Base-by-base conservation (phyloP, 2,797 vertebrate species). In the Lepilemur ruficaudatus region DNA sequence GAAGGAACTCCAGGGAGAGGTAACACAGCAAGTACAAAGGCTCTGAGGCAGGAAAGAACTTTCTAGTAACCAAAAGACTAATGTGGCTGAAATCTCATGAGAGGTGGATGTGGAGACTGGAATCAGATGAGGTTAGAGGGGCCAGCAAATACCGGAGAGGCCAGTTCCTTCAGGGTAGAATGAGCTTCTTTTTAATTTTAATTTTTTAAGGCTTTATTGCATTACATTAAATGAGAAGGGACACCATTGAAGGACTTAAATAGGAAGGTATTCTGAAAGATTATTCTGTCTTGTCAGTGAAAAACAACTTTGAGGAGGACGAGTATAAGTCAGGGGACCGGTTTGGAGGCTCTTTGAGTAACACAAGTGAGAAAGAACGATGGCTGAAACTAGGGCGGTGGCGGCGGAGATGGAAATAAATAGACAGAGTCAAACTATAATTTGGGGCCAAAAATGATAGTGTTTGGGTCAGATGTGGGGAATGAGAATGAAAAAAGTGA, bases 211-310 rank as follows among this genome's bases (percentile, higher is more conserved):
- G 32, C 15, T 61, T 82, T 82, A 78, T 50, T 7, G 28, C 67
- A 43, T 76, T 78, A 35, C 30, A 4, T 69, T 55, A 83, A 85
- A 95, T 73, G 20, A 30, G 91, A 88, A 38, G 18, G 46, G 30
- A 63, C 73, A n/a, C 7, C 22, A 13, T 22, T 76, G 22, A 65
- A 35, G 32, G 22, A 76, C 5, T 48, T n/a, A 76, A 57, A 50
- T 63, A 81, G 59, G 14, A 75, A 85, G 23, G 11, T 32, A 8
- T 11, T 75, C 32, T 61, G 35, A 69, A 88, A 82, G 32, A 48
- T 70, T 35, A 23, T 10, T 89, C 32, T 55, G 12, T 10, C 32
- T 80, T 38, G 7, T 79, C 85, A 91, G 17, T 48, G 11, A 28
- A 85, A 89, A 92, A 80, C 61, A 55, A 35, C 4, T 75, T 80